Conservation (phyloP, 2,113 vertebrate genomes). For the Leptosomus discolor region DNA sequence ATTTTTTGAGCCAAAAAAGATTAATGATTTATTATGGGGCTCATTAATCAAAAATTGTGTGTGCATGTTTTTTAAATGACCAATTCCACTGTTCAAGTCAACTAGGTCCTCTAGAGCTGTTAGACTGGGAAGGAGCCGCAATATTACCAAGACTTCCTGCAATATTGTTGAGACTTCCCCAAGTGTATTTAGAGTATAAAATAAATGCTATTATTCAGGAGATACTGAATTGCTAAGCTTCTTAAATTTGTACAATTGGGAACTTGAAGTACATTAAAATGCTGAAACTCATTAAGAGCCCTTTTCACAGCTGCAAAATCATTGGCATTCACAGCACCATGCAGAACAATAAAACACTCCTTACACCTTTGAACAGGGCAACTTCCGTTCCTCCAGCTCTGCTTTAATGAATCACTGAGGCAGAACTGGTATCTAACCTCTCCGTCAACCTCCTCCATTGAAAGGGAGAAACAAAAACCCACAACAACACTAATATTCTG, state of each 20-base stretch:
- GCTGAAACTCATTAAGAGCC: constrained; percentile 76
- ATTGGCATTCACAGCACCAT: constrained; percentile 52
- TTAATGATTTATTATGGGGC: constrained; percentile 78
- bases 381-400: constrained; percentile 19
- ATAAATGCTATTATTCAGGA: constrained; percentile 78
- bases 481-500: constrained; percentile 24
- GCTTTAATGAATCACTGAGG: constrained; percentile 61
- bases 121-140: constrained; percentile 57
- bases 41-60: constrained; percentile 79
- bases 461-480: constrained; percentile 51
- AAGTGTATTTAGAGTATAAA: constrained; percentile 75
- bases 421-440: constrained; percentile 40
- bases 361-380: constrained; percentile 42
- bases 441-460: constrained; percentile 24
- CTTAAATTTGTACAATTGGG: constrained; percentile 78
- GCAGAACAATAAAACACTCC: constrained; percentile 65
- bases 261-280: constrained; percentile 76
- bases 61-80: constrained; percentile 55
- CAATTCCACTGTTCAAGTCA: constrained; percentile 72
- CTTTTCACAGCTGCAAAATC: constrained; percentile 64
- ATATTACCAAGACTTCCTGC: constrained; percentile 73
- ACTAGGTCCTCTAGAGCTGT: constrained; percentile 75
- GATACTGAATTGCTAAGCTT: constrained; percentile 76
- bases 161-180: constrained; percentile 72
- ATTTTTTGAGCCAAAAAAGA: constrained; percentile 72